phyloP scores from a whole-genome alignment of 2,113 vertebrate genomes.

The Silurus meridionalis region DNA sequence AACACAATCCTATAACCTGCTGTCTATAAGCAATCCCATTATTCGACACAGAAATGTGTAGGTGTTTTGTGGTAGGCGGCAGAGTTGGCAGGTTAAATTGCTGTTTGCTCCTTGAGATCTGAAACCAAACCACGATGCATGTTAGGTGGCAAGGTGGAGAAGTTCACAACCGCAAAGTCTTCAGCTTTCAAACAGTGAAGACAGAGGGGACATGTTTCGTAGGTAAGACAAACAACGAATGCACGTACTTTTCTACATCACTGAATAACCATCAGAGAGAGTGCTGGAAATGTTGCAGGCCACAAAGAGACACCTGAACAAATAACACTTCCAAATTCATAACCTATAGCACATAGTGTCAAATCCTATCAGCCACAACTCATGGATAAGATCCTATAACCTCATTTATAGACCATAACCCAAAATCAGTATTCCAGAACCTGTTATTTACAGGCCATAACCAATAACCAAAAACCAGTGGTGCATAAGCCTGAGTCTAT shows the following conservation, averaged over 20 bases:
- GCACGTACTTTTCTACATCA: not conserved
- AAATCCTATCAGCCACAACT: too few species aligned
- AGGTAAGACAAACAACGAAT: not conserved
- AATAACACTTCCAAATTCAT: too few species aligned
- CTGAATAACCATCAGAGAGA: not conserved
- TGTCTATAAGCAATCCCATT: too few species aligned
- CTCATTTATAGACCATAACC: too few species aligned
- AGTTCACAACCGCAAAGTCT: not conserved
- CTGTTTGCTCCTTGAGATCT: rapidly evolving
- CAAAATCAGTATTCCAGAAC: too few species aligned
- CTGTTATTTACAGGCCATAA: too few species aligned
- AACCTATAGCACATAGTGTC: too few species aligned
- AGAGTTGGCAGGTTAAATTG: too few species aligned
- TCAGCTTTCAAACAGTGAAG: not conserved
- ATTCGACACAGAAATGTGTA: slow-evolving; percentile 13
- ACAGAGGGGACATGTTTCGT: not conserved
- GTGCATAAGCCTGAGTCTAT: not conserved
- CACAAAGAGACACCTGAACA: not conserved
- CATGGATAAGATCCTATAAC: too few species aligned
- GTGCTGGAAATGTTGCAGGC: not conserved
- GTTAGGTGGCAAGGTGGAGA: too few species aligned
- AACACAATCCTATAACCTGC: not conserved
- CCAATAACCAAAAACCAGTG: not conserved
- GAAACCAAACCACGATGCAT: not conserved
- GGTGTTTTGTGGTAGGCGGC: not conserved